Evolutionary conservation across 1,140 invertebrate genomes (phyloP), one percentile per base, ranked within the genome.

Genomic region (Drosophila santomea): DNA sequence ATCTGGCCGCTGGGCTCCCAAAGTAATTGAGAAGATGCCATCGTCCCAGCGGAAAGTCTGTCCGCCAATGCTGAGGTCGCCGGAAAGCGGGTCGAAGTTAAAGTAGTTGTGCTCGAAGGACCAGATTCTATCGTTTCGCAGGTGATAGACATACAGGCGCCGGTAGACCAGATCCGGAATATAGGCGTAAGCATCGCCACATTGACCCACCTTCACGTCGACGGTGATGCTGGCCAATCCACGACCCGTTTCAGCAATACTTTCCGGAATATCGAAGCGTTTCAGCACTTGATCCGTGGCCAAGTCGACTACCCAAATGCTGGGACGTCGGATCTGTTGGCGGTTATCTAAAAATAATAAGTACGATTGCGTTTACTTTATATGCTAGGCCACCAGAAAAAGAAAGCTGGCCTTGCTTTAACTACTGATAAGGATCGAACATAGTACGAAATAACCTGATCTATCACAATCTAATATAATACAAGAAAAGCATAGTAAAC

Each of bases 31-130:
- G 83, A 96, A 96, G 5, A 96, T 92, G 1, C 96, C 96, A 78
- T 96, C 96, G 48, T 94, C 94, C 95, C 95, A 96, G 89, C 95
- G 95, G 80, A 96, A 96, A 2, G 93, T 91, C 54, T 94, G 93
- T 4, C 94, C 95, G 38, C 94, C 94, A 38, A 96, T 94, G 56
- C 94, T 94, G 74, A 96, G 94, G 80, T 96, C 95, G 0, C 96
- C 95, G 51, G 94, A 92, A 1, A 94, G 76, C 1, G 96, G 95
- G 90, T 96, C 96, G 48, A 96, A 94, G 80, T 94, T 93, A 83
- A 96, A 96, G 84, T 94, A 97, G 74, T 96, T 96, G 73, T 97
- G 96, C 25, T 92, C 91, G 3, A 96, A 93, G 58, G 95, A 92
- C 95, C 96, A 97, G 4, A 95, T 95, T 25, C 94, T 93, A 71